Evolutionary conservation across 2,113 vertebrate species (phyloP).

Genomic region (Muscicapa adusta): DNA sequence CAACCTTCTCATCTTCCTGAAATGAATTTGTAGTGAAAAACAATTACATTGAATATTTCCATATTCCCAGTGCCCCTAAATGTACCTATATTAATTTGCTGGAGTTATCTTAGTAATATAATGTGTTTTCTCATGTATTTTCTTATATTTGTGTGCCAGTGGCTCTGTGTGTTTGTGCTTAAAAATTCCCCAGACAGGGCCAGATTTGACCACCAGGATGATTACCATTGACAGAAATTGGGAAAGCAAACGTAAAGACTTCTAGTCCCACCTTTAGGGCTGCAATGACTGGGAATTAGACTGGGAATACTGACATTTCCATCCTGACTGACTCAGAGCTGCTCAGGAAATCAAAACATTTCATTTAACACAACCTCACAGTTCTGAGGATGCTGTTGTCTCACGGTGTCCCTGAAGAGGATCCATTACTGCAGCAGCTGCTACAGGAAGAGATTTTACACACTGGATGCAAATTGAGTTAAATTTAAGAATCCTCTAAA

Average conservation of each 20-base stretch:
- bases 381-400: not conserved
- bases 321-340: not conserved
- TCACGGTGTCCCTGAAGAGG: not conserved
- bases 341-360: not conserved
- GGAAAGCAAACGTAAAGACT: not conserved
- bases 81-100: not conserved
- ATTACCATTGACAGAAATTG: not conserved
- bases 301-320: not conserved
- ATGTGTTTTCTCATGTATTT: not conserved
- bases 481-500: not conserved
- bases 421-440: not conserved
- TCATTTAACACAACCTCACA: not conserved
- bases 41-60: conserved; percentile 7
- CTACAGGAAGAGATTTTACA: not conserved
- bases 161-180: not conserved
- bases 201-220: not conserved
- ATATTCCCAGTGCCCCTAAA: not conserved
- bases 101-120: not conserved
- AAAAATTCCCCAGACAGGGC: not conserved
- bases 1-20: not conserved
- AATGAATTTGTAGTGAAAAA: not conserved
- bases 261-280: not conserved
- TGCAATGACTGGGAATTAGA: not conserved
- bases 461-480: not conserved
- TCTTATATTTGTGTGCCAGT: not conserved